A percentile compares a stretch with the other conserved stretches of the same genome.
Evolutionary conservation across 2,113 vertebrate species (phyloP).

Genomic region (Bubo bubo): DNA sequence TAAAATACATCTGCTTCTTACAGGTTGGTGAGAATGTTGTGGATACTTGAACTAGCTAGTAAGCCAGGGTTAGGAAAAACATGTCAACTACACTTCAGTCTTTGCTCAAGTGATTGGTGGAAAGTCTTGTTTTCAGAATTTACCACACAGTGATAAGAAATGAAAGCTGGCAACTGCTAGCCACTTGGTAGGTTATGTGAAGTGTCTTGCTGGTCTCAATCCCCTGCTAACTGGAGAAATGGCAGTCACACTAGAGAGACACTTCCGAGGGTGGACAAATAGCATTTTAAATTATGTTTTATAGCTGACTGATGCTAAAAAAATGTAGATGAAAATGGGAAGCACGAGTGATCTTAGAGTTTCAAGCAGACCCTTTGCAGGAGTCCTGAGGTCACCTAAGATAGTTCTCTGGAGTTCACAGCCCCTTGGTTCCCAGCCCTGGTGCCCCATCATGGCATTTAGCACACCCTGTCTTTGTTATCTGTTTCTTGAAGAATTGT

Average conservation of each 20-base stretch:
- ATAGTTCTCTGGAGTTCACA: background rate
- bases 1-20: background rate
- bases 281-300: background rate
- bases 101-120: background rate
- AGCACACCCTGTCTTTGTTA: background rate
- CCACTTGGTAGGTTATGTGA: background rate
- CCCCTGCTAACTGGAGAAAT: background rate
- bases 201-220: background rate
- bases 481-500: background rate
- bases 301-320: background rate
- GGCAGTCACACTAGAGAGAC: background rate
- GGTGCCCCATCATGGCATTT: accelerated
- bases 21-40: background rate
- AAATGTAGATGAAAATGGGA: background rate
- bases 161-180: background rate
- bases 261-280: background rate
- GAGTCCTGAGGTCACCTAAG: background rate
- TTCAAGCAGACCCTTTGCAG: background rate
- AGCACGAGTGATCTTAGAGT: background rate
- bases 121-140: background rate
- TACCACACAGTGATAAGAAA: background rate
- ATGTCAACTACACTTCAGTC: background rate
- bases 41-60: background rate
- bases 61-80: background rate
- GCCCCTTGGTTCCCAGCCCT: accelerated